Evolutionary conservation across 37 sponge, comb jelly and placozoan genomes (phyloP), one percentile per base, ranked within the genome.

Genomic region (Amphimedon queenslandica): DNA sequence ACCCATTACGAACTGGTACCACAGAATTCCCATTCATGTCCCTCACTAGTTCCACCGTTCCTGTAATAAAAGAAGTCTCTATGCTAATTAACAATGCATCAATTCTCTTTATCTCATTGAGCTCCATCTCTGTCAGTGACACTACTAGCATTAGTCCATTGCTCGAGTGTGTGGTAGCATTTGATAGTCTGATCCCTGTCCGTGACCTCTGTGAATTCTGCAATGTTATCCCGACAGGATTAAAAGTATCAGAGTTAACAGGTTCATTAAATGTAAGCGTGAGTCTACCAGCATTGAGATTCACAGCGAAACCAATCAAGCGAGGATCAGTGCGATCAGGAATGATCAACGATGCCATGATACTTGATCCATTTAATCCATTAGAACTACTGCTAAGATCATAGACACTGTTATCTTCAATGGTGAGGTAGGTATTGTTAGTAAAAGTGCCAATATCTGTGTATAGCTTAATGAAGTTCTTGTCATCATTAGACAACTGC

Each of bases 91-190:
- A 67, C 25, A 94, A 82, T 1, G 74, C 47, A 73, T 90, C 92
- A 57, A 90, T 77, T 57, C 91, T 69, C 70, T 94, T 90, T 51
- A 94, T 84, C 39, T 90, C 95, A 73, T 94, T 80, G 70, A 90
- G 51, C 42, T 90, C 88, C n/a, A 69, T 70, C 4, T 33, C 38
- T 38, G 95, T 90, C 24, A 94, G 67, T 18, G 3, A 56, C 5
- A 94, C 55, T 2, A 74, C 42, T 18, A 94, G 38, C 21, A 39
- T 34, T 40, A 75, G 79, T 1, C 92, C 95, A 70, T 94, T 84
- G 4, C 42, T 23, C 0, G 84, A 83, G 28, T 34, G 18, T 0
- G 88, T 77, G n/a, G 55, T 21, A 60, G 88, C 87, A 58, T 35
- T 42, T 18, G 78, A 66, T 0, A 94, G 82, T 37, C 61, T 55